Base-by-base conservation (phyloP, 2,113 vertebrate genomes). In the Thunnus maccoyii region DNA sequence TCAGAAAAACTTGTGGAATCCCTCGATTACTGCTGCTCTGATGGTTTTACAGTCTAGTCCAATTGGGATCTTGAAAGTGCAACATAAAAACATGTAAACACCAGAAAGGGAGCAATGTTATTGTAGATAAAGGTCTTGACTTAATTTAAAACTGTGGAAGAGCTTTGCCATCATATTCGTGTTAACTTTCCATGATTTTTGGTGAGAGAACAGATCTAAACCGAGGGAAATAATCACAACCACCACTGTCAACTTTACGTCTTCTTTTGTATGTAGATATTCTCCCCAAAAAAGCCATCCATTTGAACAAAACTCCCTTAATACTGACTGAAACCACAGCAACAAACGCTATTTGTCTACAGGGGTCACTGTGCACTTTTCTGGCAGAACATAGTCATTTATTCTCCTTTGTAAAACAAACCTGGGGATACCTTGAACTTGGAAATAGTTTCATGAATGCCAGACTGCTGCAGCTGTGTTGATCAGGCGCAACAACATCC, bases 381-480 rank as follows among this genome's bases (percentile, higher is more conserved):
- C 16, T 32, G 0, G 17, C 13, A 14, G 18, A 5, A 51, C 20
- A 7, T 10, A 8, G 25, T 58, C 15, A 52, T 72, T 72, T 67
- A 66, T 61, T 82, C 25, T 54, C 8, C 4, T 44, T 71, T 67
- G 30, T 30, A 9, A 60, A 79, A 63, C 57, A 83, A 62, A 72
- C 57, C 11, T 44, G 22, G 20, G 47, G 3, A 52, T 58, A 63
- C 50, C 18, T 78, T 78, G 82, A 79, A 63, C 74, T 74, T 76
- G 71, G 30, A 67, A 36, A 25, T 52, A 13, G 72, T 47, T 78
- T 55, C 50, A 67, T 63, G 15, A 55, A 50, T 47, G 16, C 51
- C 32, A 74, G 12, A 18, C 20, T 58, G 32, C 44, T 76, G 50
- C 41, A 74, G 66, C 25, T 47, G n/a, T 2, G 16, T 1, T 69